Conservation (phyloP, 2,797 vertebrate genomes). For the Mormyrops boulengeri region DNA sequence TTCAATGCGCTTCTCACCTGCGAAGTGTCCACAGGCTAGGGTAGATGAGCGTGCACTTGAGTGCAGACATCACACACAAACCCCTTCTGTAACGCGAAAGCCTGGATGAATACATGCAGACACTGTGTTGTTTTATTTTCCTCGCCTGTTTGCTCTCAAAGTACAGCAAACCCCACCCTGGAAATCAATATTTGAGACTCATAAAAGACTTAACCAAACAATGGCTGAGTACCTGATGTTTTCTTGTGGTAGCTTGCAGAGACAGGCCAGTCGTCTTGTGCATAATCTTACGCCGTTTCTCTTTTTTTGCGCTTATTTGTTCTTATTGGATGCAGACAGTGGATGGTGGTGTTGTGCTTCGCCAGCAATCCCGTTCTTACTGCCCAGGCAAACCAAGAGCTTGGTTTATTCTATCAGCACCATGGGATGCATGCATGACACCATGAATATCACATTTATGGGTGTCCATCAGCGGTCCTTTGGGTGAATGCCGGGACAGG, state of each 20-base stretch:
- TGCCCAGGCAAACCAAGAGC: not conserved
- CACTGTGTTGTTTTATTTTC: not conserved
- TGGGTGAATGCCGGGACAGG: not conserved
- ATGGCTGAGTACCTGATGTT: not conserved
- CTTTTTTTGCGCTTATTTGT: not conserved
- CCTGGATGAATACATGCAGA: not conserved
- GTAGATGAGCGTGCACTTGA: not conserved
- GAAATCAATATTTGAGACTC: not conserved
- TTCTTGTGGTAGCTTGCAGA: not conserved
- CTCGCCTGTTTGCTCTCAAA: not conserved
- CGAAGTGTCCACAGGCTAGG: not conserved
- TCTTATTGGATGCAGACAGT: not conserved
- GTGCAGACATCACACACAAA: not conserved
- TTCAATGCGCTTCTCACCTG: not conserved
- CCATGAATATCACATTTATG: not conserved
- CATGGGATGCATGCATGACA: not conserved
- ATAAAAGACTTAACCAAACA: constrained; percentile 5
- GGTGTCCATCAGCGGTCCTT: not conserved
- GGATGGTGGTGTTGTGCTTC: not conserved
- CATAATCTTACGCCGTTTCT: not conserved
- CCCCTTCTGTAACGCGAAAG: not conserved
- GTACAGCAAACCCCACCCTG: not conserved
- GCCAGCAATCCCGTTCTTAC: not conserved
- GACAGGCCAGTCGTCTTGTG: not conserved
- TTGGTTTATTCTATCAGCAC: not conserved